Percentiles rank a stretch among this genome's conserved stretches.
These are phyloP conservation scores for Brachyptera putata DNA, from an alignment of 2,888 invertebrate genomes.

Conservation along the genomic window DNA sequence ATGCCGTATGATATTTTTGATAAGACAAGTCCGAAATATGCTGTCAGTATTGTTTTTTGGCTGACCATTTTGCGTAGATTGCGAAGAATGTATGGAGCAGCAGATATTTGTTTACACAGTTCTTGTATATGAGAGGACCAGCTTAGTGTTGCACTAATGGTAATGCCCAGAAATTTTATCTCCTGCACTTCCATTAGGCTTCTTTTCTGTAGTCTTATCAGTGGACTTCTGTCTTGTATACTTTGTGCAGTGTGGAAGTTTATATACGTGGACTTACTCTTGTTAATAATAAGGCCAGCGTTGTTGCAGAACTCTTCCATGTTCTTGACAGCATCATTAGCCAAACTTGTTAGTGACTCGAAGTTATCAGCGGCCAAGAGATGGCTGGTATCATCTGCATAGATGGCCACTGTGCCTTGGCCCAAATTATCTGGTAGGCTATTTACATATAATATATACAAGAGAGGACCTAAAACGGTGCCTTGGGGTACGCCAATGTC, in stretches of 20 bases:
- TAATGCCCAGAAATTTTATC: neutral
- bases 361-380: neutral
- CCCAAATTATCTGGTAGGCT: neutral
- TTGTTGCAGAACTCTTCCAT: neutral
- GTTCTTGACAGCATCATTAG: slow-evolving; percentile 2
- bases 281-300: neutral
- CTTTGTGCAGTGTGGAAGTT: slow-evolving; percentile 1
- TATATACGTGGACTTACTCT: neutral
- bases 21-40: no score
- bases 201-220: no score
- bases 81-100: no score
- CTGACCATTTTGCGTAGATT: no score
- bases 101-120: no score
- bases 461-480: neutral
- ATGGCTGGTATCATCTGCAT: slow-evolving; percentile 6
- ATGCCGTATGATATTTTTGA: no score
- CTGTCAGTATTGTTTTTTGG: no score
- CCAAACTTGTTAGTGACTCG: neutral
- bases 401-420: neutral
- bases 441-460: slow-evolving; percentile 8
- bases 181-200: neutral
- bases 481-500: slow-evolving; percentile 12
- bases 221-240: neutral
- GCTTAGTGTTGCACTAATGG: neutral
- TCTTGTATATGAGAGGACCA: no score